Evolutionary conservation across 2,113 vertebrate genomes (phyloP), one percentile per base, ranked within the genome.

Genomic region (Sceloporus undulatus): DNA sequence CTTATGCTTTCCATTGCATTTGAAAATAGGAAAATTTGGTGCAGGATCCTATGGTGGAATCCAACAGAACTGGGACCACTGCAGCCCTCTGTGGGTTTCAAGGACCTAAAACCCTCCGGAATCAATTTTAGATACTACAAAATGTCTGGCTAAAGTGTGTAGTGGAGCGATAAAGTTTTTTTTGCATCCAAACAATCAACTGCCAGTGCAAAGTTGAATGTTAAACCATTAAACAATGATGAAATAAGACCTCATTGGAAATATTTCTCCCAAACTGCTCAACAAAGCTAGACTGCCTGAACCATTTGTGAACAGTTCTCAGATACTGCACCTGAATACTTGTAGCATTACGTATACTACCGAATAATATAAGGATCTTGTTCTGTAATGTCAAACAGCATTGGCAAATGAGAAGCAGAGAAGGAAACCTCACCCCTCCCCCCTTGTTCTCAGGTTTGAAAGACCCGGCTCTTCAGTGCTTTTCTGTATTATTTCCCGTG

Each of bases 361-460:
- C 21, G 62, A 86, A 78, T 76, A 73, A 56, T 91, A 27, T 10
- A 75, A 87, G 85, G 27, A 29, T 48, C 78, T 94, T 93, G 87
- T 14, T 93, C 92, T 91, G n/a, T 91, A 21, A 89, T 91, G 62
- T 92, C 84, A 91, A 80, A 92, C 79, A 91, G 87, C 92, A 80
- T 85, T 90, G 94, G 62, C 27, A 93, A 90, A 40, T n/a, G 81
- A 23, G 52, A 85, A 90, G 29, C 86, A 27, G 27, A 91, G 56
- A 54, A 38, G 25, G 91, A 87, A 93, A 91, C 89, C 85, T 71
- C 71, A 16, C 78, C n/a, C 70, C 68, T 79, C 66, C 5, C 16
- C 66, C 7, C 16, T 21, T 86, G 5, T 89, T 92, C 42, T 91
- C n/a, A 89, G 85, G 83, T 91, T 91, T 87, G 86, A 52, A 21